Evolutionary conservation across 2,113 vertebrate species (phyloP), one percentile per base, ranked within the genome.

Genomic region (Clarias gariepinus): DNA sequence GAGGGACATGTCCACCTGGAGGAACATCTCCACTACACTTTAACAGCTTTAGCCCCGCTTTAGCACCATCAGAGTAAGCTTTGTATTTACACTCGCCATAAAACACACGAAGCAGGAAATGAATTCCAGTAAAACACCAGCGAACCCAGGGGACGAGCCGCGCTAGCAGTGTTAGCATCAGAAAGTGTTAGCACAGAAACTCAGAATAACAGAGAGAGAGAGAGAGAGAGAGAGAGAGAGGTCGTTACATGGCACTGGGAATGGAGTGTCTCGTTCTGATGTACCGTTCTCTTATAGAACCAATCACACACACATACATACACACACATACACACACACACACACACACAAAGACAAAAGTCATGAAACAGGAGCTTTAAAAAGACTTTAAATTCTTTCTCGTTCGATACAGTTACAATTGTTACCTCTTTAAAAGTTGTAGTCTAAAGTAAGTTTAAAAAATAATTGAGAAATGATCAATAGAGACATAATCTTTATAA

Each of bases 171-270:
- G 60, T 90, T 89, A 90, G 84, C 47, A 33, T n/a, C 47, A 12
- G 57, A 81, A 60, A 82, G 58, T 79, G 41, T 30, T 9, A 61
- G 78, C 87, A 63, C 16, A 64, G 47, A 61, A 76, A 66, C 83
- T 55, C 88, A 36, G 85, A 87, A 64, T 66, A 83, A 86, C 0
- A 23, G 58, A 41, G 41, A 47, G 47, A 47, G 41, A 47, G 41
- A 7, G 41, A 6, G 41, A 36, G 85, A 86, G 73, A 74, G 81
- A 87, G 0, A 28, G 58, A 86, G 23, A 84, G 47, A 68, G 15
- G 60, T 36, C 53, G 86, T 88, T 92, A 91, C 90, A 58, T 88
- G 89, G 83, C 15, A 69, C 79, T 82, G 74, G 82, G 18, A 33
- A 82, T n/a, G 83, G 81, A 68, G 58, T 30, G 76, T 79, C 28